phyloP scores from a whole-genome alignment of 2,797 vertebrate species.

The Rachycentron canadum region DNA sequence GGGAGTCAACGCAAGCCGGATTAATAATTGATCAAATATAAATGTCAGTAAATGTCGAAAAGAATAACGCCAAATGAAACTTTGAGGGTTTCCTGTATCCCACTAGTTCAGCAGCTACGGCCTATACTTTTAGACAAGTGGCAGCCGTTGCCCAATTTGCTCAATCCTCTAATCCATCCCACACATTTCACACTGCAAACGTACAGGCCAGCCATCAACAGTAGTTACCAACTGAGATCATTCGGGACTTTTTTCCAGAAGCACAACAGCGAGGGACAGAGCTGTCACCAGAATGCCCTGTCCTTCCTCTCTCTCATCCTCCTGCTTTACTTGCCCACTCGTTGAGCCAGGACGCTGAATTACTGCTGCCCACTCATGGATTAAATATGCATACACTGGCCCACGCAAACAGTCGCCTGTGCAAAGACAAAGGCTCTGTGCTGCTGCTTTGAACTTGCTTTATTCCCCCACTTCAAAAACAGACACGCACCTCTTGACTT shows the following conservation, averaged over 20 bases:
- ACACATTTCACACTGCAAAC: background rate
- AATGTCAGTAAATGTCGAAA: background rate
- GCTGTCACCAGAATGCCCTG: conserved; percentile 34
- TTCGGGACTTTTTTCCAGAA: background rate
- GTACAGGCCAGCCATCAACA: background rate
- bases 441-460: conserved; percentile 27
- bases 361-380: conserved; percentile 72
- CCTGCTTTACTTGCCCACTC: conserved; percentile 48
- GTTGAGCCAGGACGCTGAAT: conserved; percentile 53
- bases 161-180: background rate
- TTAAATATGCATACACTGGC: conserved; percentile 77
- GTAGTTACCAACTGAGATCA: background rate
- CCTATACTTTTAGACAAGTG: background rate
- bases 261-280: conserved; percentile 1
- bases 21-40: background rate
- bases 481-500: conserved; percentile 64
- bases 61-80: background rate
- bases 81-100: background rate
- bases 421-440: conserved; percentile 46
- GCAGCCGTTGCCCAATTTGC: background rate
- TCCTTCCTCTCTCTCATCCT: conserved; percentile 13
- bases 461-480: conserved; percentile 36
- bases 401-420: conserved; percentile 68
- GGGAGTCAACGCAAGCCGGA: conserved; percentile 2
- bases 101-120: background rate